A percentile compares a stretch with the other conserved stretches of the same genome.
These are phyloP conservation scores for Gibbula magus DNA, from an alignment of 2,888 invertebrate species.

Conservation along the genomic window DNA sequence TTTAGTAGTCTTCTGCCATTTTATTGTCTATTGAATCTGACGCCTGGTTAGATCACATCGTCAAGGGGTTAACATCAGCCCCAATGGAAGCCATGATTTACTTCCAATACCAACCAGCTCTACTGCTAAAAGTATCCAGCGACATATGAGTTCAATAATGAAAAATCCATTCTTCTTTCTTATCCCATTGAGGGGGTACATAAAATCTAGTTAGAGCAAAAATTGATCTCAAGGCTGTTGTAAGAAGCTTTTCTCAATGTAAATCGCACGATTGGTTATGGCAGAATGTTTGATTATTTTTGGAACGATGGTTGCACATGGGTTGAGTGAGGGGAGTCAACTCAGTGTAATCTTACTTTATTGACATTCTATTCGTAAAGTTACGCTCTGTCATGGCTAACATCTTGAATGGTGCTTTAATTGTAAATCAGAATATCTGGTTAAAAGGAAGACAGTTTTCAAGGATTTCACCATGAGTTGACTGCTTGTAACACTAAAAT, in stretches of 20 bases:
- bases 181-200: neutral
- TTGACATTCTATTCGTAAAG: neutral
- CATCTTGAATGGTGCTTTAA: neutral
- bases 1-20: too few species aligned
- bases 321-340: neutral
- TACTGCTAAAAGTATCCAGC: too few species aligned
- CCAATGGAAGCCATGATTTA: too few species aligned
- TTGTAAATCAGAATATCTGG: neutral
- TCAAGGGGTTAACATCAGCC: too few species aligned
- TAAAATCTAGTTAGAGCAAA: constrained; percentile 3
- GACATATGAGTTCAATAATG: constrained; percentile 1
- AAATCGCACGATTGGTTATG: constrained; percentile 5
- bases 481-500: too few species aligned
- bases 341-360: neutral
- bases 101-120: too few species aligned
- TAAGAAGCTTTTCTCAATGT: neutral
- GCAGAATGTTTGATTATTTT: neutral
- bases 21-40: too few species aligned
- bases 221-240: neutral
- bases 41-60: too few species aligned
- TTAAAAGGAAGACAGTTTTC: too few species aligned
- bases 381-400: neutral
- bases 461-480: too few species aligned
- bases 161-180: neutral
- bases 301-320: neutral